Percentiles rank a stretch among this genome's conserved stretches.
Evolutionary conservation across 2,797 vertebrate species (phyloP).

Genomic region (Gallirallus australis): DNA sequence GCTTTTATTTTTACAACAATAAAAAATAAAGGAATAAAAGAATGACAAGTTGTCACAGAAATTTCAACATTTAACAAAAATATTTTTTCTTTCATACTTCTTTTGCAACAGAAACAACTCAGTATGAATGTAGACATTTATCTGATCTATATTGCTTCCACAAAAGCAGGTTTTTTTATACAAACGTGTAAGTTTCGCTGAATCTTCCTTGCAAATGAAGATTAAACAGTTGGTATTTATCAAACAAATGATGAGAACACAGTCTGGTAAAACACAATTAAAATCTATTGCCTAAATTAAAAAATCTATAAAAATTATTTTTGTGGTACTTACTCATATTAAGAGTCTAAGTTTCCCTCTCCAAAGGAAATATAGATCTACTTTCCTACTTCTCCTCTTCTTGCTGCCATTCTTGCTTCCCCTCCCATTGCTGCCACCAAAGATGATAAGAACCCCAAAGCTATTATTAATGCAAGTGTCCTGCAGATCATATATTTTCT

Average conservation of each 20-base stretch:
- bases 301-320: not conserved
- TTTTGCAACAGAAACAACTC: not conserved
- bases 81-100: not conserved
- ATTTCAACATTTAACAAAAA: not conserved
- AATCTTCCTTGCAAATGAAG: not conserved
- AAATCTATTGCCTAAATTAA: not conserved
- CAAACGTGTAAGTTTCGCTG: not conserved
- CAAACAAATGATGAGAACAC: not conserved
- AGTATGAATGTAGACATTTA: not conserved
- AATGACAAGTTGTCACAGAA: not conserved
- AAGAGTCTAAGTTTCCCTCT: not conserved
- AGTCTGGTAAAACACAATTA: not conserved
- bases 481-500: not conserved
- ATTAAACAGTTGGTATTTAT: constrained; percentile 31
- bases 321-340: not conserved
- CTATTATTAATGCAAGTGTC: not conserved
- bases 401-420: too few species aligned
- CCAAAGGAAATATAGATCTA: not conserved
- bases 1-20: not conserved
- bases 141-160: not conserved
- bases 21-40: not conserved
- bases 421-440: not conserved
- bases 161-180: not conserved
- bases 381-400: not conserved
- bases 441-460: not conserved